Evolutionary conservation across 2,113 vertebrate species (phyloP).

Genomic region (Poecilia latipinna): DNA sequence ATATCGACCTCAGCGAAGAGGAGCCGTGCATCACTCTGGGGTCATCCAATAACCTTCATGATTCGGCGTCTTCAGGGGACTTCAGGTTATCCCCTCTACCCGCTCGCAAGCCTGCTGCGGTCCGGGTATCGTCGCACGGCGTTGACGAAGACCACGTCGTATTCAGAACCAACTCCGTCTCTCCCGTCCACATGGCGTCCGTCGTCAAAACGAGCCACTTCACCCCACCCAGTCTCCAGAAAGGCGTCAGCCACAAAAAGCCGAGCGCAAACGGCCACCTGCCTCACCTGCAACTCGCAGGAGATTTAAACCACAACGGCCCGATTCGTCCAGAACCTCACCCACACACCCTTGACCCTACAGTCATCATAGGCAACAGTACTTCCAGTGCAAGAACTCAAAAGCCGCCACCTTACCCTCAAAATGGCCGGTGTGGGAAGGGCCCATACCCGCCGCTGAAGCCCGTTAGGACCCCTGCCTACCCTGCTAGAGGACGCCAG

Average conservation of each 20-base stretch:
- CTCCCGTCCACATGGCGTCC: constrained; percentile 65
- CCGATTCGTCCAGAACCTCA: constrained; percentile 37
- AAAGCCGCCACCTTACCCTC: constrained; percentile 77
- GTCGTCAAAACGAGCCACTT: constrained; percentile 74
- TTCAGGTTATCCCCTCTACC: constrained; percentile 26
- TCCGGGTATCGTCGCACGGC: constrained; percentile 1
- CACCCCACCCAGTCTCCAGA: constrained; percentile 36
- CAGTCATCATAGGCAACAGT: constrained; percentile 55
- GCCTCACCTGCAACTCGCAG: constrained; percentile 47
- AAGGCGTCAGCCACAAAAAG: constrained; percentile 33
- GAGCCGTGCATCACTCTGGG: constrained; percentile 30
- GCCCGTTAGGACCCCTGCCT: constrained; percentile 55
- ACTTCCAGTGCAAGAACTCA: constrained; percentile 62
- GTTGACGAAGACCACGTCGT: constrained; percentile 53
- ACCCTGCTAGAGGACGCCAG: constrained; percentile 66
- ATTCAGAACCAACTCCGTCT: constrained; percentile 69
- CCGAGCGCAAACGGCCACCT: constrained; percentile 62
- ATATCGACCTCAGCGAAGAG: constrained; percentile 72
- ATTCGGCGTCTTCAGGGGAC: constrained; percentile 40
- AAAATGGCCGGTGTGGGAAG: constrained; percentile 72
- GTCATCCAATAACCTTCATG: constrained; percentile 28
- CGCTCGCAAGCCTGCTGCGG: constrained; percentile 29
- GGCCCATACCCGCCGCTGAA: constrained; percentile 43
- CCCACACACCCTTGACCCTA: constrained; percentile 50
- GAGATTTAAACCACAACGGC: constrained; percentile 35